Base-by-base conservation (phyloP, 2,113 vertebrate species). In the Melanostigma gelatinosum region DNA sequence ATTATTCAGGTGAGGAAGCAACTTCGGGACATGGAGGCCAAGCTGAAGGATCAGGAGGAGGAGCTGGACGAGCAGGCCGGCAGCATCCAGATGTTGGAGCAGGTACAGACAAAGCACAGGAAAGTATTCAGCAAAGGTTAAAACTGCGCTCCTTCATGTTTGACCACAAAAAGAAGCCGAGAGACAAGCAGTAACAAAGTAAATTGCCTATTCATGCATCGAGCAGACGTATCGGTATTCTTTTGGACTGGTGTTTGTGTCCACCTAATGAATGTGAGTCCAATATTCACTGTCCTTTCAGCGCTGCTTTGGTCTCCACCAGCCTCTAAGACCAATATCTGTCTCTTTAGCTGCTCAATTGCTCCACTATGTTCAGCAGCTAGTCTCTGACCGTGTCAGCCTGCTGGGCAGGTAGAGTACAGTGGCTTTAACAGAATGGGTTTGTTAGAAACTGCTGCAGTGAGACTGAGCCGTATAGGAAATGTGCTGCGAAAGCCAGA, bases 11-110 rank as follows among this genome's bases (percentile, higher is more conserved):
- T 92, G 61, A 97, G 96, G 92, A 99, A 98, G 91, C 97, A 98
- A 91, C 95, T 98, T 29, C 95, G 97, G 5, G 97, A 99, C 89
- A 89, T 98, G 84, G 97, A 99, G 87, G 97, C 97, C 4, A 98
- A 97, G 87, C 96, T 96, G 82, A 99, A 98, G 82, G 98, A 99
- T 89, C 98, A 99, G 91, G 98, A 99, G 89, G 98, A 99, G 80
- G 98, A 99, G 91, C 95, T 99, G 75, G 98, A 99, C 0, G 98
- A 99, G 83, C 98, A 99, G 91, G 98, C 98, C 0, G 98, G 97
- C 48, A 96, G 95, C 86, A 99, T 99, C 90, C 98, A 99, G 94
- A 97, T 99, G 96, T 89, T 99, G 93, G 98, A 99, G 82, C 98
- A 99, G 98, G 98, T 99, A 93, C 6, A 65, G 22, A 71, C 16